Evolutionary conservation across 2,797 vertebrate species (phyloP), one percentile per base, ranked within the genome.

Genomic region (Hozukius guyotensis): DNA sequence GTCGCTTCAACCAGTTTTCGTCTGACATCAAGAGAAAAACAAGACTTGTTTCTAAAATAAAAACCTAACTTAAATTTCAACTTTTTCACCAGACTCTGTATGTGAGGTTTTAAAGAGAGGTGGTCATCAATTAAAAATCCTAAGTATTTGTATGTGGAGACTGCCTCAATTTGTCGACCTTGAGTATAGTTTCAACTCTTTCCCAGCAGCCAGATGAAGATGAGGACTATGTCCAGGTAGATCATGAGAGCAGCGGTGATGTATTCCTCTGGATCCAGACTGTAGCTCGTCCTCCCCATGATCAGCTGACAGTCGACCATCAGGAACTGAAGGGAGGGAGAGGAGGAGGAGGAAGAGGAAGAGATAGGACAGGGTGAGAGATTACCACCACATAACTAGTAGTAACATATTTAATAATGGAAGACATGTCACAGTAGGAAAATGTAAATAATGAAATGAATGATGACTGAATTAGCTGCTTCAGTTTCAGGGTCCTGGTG

Each of bases 191-290:
- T 38, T 38, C 36, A 38, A 56, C 81, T 89, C 77, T 78, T 88
- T 42, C 97, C 95, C 70, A 98, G 92, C 60, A 98, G 95, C 89
- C 95, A 97, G 52, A 98, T 94, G 93, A 98, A 97, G 81, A 98
- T 97, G 86, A 96, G 94, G 79, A 98, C 93, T 72, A 98, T 95
- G 87, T 99, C 97, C 2, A 98, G 95, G 93, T 99, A 98, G 81
- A 99, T 94, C 61, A 89, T 94, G 74, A 98, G 96, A 0, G 97
- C 96, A 0, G 96, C 97, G 0, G 92, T 97, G 86, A 98, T 46
- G 14, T 98, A 97, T 66, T 98, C 97, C 89, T 98, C 97, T 0
- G 97, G 97, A 86, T 92, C 94, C 71, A 97, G 90, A 7, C 94
- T 89, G 79, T 96, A 90, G 64, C 96, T 96, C 92, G 96, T 91